phyloP scores from a whole-genome alignment of 23 tunicate species.

The Botrylloides violaceus region DNA sequence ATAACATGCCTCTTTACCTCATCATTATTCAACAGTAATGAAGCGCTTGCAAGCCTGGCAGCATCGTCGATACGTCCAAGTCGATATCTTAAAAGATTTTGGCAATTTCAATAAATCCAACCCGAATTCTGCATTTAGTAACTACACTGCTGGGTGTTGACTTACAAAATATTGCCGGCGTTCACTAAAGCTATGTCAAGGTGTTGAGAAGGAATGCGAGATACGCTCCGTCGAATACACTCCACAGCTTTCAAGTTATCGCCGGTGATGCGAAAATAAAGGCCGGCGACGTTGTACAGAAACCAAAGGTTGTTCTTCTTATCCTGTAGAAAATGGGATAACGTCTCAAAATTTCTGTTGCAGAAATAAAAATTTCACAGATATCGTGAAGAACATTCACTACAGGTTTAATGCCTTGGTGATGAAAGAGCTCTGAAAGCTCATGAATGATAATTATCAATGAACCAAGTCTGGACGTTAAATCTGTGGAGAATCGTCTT shows the following conservation, averaged over 20 bases:
- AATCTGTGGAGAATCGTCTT: no score
- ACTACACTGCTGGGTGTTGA: background rate
- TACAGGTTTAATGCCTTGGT: no score
- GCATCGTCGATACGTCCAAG: slow-evolving; percentile 63
- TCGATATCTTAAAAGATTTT: no score
- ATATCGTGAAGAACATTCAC: no score
- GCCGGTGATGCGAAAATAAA: slow-evolving; percentile 82
- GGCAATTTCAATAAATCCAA: no score
- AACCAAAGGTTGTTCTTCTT: slow-evolving; percentile 56
- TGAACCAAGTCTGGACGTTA: no score
- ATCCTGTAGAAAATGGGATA: no score
- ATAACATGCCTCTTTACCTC: slow-evolving; percentile 35
- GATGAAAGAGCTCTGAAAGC: no score
- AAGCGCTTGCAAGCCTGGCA: slow-evolving; percentile 42
- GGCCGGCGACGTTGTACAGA: slow-evolving; percentile 85
- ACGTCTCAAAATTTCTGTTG: no score
- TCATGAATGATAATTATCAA: no score
- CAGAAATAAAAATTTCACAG: no score
- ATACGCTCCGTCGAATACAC: slow-evolving; percentile 59
- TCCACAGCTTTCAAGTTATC: slow-evolving; percentile 71
- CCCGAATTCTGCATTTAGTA: background rate
- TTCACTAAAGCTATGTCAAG: slow-evolving; percentile 68
- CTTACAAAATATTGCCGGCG: slow-evolving; percentile 81
- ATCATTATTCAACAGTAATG: slow-evolving; percentile 63
- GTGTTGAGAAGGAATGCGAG: slow-evolving; percentile 51